Evolutionary conservation across 2,113 vertebrate species (phyloP), one percentile per base, ranked within the genome.

Genomic region (Pelodiscus sinensis): DNA sequence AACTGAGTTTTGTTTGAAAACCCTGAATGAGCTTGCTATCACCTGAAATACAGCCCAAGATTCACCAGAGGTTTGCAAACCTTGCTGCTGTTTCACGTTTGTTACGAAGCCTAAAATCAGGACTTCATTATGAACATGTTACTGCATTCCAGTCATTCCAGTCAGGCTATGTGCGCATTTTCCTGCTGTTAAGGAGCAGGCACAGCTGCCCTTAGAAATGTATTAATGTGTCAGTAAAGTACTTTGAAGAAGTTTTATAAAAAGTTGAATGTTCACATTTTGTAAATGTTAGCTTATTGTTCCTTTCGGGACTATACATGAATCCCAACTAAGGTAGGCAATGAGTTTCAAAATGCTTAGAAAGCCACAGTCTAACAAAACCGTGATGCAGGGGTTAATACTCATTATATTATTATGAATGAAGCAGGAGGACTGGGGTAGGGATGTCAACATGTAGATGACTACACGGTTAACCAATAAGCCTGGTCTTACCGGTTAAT

Each of bases 31-130:
- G 35, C 8, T 57, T 38, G 56, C 38, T 54, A 22, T 92, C 85
- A 56, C 83, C 79, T 54, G 58, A 88, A 91, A 87, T 88, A 65
- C 79, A 86, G 8, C 60, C 57, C n/a, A 1, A 11, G 19, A 84
- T 92, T 90, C 92, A 51, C 52, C 2, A 52, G 57, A 79, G 58
- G 56, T 82, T 24, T 62, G 71, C 38, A 56, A 38, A 14, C 89
- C 22, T 88, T 94, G 79, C 15, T 24, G 57, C 15, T 9, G 62
- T 14, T 12, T 44, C 3, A 52, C 62, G 3, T 93, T 90, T 84
- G 29, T 89, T 0, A 1, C 5, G 7, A 54, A 58, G 81, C 58
- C 35, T 52, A 54, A 0, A 0, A 38, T 80, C 0, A 0, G 58
- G 13, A 24, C 65, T 68, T 25, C 51, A 50, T 62, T 52, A 19